phyloP scores from a whole-genome alignment of 2,113 vertebrate genomes.

The Anolis carolinensis region DNA sequence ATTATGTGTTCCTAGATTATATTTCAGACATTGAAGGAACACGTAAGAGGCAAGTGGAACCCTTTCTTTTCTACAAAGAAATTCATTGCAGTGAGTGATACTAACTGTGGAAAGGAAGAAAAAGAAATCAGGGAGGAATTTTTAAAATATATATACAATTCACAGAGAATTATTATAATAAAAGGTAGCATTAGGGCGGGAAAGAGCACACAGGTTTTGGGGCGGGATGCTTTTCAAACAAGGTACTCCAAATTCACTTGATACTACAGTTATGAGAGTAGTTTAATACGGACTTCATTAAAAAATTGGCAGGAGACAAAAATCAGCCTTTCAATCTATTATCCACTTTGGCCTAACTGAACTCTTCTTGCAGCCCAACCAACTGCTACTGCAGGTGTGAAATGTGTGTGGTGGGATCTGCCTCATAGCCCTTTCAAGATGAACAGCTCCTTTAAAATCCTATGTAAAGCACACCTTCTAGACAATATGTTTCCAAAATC shows the following conservation, averaged over 20 bases:
- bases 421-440: neutral
- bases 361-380: neutral
- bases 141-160: neutral
- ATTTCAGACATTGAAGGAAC: neutral
- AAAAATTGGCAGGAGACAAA: neutral
- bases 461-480: neutral
- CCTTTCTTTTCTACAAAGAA: neutral
- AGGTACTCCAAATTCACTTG: neutral
- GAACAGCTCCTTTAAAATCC: neutral
- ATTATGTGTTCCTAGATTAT: neutral
- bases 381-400: neutral
- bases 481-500: neutral
- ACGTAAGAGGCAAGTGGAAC: neutral
- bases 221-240: neutral
- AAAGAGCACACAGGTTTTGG: conserved; percentile 17
- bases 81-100: neutral
- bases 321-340: neutral
- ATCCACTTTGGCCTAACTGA: neutral
- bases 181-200: neutral
- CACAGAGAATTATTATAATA: neutral
- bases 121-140: neutral
- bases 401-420: neutral
- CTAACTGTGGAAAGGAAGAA: neutral
- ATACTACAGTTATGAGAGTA: neutral
- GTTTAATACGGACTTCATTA: neutral